A percentile compares a stretch with the other conserved stretches of the same genome.
phyloP scores from a whole-genome alignment of 2,113 vertebrate genomes.

The Grus americana region DNA sequence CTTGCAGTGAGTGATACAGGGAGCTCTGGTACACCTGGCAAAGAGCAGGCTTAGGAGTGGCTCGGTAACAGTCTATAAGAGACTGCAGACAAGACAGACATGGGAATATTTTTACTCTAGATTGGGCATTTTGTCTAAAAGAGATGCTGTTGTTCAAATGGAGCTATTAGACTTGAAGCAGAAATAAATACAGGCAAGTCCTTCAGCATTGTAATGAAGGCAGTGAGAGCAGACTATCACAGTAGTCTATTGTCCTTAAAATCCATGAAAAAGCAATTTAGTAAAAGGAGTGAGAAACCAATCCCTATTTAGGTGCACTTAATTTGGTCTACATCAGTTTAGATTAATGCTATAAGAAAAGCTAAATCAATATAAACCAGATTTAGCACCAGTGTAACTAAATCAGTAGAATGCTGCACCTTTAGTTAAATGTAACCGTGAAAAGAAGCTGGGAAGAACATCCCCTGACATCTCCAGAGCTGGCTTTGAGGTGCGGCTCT shows the following conservation, averaged over 20 bases:
- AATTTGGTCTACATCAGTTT: constrained; percentile 57
- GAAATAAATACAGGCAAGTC: constrained; percentile 42
- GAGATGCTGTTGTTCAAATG: background rate
- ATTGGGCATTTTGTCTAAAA: background rate
- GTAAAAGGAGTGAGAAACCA: constrained; percentile 46
- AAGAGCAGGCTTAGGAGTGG: background rate
- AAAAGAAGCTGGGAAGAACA: background rate
- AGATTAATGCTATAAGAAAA: constrained; percentile 52
- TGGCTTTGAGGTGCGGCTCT: background rate
- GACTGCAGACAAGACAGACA: background rate
- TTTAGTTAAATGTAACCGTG: constrained; percentile 5
- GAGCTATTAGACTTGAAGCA: background rate
- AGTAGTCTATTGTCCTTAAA: constrained; percentile 34
- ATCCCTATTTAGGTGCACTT: constrained; percentile 23
- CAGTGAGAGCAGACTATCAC: background rate
- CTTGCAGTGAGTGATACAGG: background rate
- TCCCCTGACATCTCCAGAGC: background rate
- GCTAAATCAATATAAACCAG: constrained; percentile 50
- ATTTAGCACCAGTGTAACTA: constrained; percentile 38
- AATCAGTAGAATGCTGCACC: constrained; percentile 21
- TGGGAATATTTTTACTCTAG: background rate
- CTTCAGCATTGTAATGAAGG: constrained; percentile 4
- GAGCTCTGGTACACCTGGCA: background rate
- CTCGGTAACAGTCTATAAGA: background rate
- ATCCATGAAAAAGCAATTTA: constrained; percentile 60